Percentiles rank a stretch among this genome's conserved stretches.
phyloP scores from a whole-genome alignment of 2,888 invertebrate genomes.

The Laspeyria flexula region DNA sequence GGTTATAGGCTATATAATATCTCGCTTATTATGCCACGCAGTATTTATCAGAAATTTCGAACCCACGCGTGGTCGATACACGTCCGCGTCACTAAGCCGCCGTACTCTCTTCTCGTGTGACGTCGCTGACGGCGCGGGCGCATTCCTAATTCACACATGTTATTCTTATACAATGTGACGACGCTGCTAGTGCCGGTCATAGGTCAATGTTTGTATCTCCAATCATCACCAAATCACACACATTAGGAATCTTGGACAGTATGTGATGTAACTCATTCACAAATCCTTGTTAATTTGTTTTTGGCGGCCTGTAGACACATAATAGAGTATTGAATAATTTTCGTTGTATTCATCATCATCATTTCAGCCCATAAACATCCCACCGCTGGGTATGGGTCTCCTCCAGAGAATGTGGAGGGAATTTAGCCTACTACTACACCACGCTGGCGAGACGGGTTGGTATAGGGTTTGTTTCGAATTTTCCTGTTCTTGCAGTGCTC shows the following conservation, averaged over 20 bases:
- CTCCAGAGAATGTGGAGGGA: no score
- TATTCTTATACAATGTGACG: slow-evolving; percentile 23
- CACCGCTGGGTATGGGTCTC: no score
- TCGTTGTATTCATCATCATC: no score
- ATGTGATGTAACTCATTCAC: neutral
- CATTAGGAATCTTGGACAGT: neutral
- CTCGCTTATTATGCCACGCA: no score
- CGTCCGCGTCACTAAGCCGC: slow-evolving; percentile 1
- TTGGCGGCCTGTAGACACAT: neutral
- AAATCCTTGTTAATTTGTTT: slow-evolving; percentile 3
- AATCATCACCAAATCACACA: neutral
- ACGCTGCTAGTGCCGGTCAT: neutral
- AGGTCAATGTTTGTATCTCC: slow-evolving; percentile 5
- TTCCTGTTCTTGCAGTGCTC: no score
- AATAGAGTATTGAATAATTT: neutral
- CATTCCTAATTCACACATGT: slow-evolving; percentile 7
- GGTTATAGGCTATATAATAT: no score
- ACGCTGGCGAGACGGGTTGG: no score
- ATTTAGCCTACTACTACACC: no score
- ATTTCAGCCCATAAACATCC: no score
- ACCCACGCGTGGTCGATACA: slow-evolving; percentile 5
- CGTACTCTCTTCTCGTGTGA: neutral
- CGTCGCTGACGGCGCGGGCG: neutral
- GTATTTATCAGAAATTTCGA: no score
- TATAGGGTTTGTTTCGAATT: no score